These are phyloP conservation scores for Diadegma fenestrale DNA, from an alignment of 2,888 invertebrate genomes.

Conservation along the genomic window DNA sequence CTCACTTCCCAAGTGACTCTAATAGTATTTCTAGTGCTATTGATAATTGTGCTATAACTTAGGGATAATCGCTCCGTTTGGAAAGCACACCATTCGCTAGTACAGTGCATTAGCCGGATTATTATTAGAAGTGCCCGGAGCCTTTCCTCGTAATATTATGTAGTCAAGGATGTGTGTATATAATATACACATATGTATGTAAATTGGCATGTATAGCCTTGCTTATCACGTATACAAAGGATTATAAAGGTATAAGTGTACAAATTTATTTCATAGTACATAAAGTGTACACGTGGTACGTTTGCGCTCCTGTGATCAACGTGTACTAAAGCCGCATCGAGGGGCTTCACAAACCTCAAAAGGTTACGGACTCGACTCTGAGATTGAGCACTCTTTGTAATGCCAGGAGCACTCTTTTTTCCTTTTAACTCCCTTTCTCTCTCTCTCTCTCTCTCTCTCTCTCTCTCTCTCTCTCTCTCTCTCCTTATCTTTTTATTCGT, in stretches of 20 bases:
- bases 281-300: conserved; percentile 31
- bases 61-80: conserved; percentile 55
- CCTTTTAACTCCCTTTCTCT: conserved; percentile 8
- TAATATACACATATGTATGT: conserved; percentile 1
- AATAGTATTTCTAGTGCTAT: conserved; percentile 47
- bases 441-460: conserved; percentile 39
- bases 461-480: conserved; percentile 22
- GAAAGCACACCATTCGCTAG: conserved; percentile 56
- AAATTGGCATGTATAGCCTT: not conserved
- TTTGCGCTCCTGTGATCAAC: conserved; percentile 57
- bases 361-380: conserved; percentile 68
- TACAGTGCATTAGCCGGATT: conserved; percentile 63
- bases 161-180: not conserved
- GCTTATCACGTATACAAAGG: not conserved
- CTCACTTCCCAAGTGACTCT: conserved; percentile 50
- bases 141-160: conserved; percentile 43
- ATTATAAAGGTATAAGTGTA: conserved; percentile 30
- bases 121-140: conserved; percentile 54
- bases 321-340: conserved; percentile 58
- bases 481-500: conserved; percentile 18
- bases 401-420: conserved; percentile 67
- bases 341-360: conserved; percentile 65
- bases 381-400: conserved; percentile 73
- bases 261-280: conserved; percentile 64
- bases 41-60: conserved; percentile 55